phyloP scores from a whole-genome alignment of 2,797 vertebrate species.

The Enoplosus armatus region DNA sequence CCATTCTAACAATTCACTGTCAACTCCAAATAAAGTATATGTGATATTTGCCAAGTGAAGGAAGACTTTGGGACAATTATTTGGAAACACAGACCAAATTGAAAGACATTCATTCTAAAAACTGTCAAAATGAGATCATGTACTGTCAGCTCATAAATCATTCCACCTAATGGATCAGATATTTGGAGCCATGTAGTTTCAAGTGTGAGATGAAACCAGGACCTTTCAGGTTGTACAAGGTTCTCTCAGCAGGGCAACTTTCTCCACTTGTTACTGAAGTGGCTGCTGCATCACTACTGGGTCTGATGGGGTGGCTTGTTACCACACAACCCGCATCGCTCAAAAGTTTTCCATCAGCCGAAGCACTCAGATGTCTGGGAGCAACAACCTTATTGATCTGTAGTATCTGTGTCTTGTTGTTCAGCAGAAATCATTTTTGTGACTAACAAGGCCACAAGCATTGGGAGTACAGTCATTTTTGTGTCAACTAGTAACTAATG shows the following conservation, averaged over 20 bases:
- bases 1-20: slow-evolving; percentile 17
- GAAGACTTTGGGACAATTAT: neutral
- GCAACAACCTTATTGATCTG: slow-evolving; percentile 29
- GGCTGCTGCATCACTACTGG: slow-evolving; percentile 16
- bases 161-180: neutral
- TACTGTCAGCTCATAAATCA: neutral
- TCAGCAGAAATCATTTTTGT: slow-evolving; percentile 27
- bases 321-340: slow-evolving; percentile 19
- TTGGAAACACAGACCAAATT: neutral
- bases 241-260: neutral
- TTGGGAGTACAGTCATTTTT: neutral
- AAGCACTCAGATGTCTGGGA: slow-evolving; percentile 29
- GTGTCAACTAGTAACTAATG: too few relatives aligned
- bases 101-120: neutral
- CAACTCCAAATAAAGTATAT: neutral
- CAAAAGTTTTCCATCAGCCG: slow-evolving; percentile 3
- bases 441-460: neutral
- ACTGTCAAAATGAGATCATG: neutral
- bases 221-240: neutral
- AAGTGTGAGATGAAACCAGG: neutral
- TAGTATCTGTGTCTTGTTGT: slow-evolving; percentile 22
- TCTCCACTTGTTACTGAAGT: slow-evolving; percentile 9
- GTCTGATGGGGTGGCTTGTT: slow-evolving; percentile 22
- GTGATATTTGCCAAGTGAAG: neutral
- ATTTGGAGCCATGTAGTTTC: neutral